Percentiles rank a stretch among this genome's conserved stretches.
These are phyloP conservation scores for Nycteola revayana DNA, from an alignment of 2,888 invertebrate genomes.

Conservation along the genomic window DNA sequence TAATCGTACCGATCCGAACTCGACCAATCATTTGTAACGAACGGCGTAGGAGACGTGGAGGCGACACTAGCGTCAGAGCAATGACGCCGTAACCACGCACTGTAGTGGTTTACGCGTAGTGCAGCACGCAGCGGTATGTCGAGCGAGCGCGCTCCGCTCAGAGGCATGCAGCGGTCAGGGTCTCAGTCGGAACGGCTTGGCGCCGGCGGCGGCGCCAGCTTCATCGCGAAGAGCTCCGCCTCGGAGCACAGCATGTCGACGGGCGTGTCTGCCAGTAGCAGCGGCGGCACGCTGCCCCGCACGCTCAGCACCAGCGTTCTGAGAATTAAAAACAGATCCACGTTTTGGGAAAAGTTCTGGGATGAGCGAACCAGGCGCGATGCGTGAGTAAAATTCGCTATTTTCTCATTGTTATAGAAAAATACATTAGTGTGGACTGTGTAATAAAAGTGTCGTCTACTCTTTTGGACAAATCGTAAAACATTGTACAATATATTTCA, in stretches of 20 bases:
- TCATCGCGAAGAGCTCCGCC: slow-evolving; percentile 72
- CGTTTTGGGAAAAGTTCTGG: slow-evolving; percentile 94
- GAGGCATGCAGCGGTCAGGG: slow-evolving; percentile 77
- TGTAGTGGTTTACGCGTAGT: slow-evolving; percentile 22
- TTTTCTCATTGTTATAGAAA: too few species aligned
- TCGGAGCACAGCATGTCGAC: slow-evolving; percentile 79
- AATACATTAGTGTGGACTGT: too few species aligned
- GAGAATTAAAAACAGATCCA: slow-evolving; percentile 88
- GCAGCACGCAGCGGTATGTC: slow-evolving; percentile 36
- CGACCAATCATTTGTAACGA: slow-evolving; percentile 24
- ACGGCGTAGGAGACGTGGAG: slow-evolving; percentile 27
- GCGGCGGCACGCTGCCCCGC: slow-evolving; percentile 82
- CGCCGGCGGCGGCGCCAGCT: slow-evolving; percentile 50
- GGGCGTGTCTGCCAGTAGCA: slow-evolving; percentile 72
- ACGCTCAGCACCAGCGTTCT: slow-evolving; percentile 91
- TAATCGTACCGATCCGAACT: slow-evolving; percentile 34
- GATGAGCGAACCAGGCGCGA: slow-evolving; percentile 85
- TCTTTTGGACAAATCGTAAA: too few species aligned
- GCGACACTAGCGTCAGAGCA: slow-evolving; percentile 31
- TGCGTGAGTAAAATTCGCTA: slow-evolving; percentile 81
- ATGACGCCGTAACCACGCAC: slow-evolving; percentile 30
- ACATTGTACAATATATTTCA: too few species aligned
- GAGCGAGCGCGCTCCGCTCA: slow-evolving; percentile 29
- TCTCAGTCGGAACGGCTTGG: slow-evolving; percentile 82
- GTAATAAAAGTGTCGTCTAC: too few species aligned